A percentile compares a stretch with the other conserved stretches of the same genome.
Evolutionary conservation across 1,140 invertebrate genomes (phyloP).

Genomic region (Cotesia chilonis): DNA sequence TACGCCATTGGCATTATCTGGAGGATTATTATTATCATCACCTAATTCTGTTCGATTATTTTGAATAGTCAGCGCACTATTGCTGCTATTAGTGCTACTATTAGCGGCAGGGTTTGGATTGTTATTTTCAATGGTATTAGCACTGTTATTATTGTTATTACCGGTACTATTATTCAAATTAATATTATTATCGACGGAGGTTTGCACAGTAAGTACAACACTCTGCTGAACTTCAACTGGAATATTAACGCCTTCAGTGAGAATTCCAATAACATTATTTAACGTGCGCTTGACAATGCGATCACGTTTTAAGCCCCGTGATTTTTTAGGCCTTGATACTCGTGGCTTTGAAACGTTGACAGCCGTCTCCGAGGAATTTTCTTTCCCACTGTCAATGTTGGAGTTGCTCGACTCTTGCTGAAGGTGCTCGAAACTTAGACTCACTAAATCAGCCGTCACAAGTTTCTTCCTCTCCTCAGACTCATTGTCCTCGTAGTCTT

Average conservation of each 20-base stretch:
- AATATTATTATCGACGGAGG: slow-evolving; percentile 44
- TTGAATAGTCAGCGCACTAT: slow-evolving; percentile 32
- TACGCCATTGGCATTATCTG: slow-evolving; percentile 3
- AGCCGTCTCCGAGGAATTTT: slow-evolving; percentile 58
- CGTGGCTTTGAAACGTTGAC: slow-evolving; percentile 53
- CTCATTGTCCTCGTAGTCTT: too few relatives aligned
- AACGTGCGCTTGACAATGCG: slow-evolving; percentile 52
- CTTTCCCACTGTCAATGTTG: slow-evolving; percentile 62
- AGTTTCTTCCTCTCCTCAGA: slow-evolving; percentile 23
- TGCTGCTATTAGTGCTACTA: slow-evolving; percentile 5
- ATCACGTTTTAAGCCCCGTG: slow-evolving; percentile 52
- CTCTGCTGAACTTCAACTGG: slow-evolving; percentile 56
- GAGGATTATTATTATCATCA: slow-evolving; percentile 27
- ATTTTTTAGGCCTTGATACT: slow-evolving; percentile 56
- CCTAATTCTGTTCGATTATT: slow-evolving; percentile 35
- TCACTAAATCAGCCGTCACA: slow-evolving; percentile 38
- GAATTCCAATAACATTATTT: slow-evolving; percentile 61
- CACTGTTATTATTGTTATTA: slow-evolving; percentile 15
- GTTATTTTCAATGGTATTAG: too few relatives aligned
- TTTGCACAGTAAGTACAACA: slow-evolving; percentile 58
- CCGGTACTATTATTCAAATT: slow-evolving; percentile 24
- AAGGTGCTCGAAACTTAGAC: slow-evolving; percentile 52
- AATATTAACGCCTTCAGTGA: slow-evolving; percentile 63
- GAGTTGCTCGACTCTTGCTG: slow-evolving; percentile 61
- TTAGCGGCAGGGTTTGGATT: slow-evolving; percentile 2